phyloP scores from a whole-genome alignment of 2,888 invertebrate genomes.

The Chrysotoxum bicinctum region DNA sequence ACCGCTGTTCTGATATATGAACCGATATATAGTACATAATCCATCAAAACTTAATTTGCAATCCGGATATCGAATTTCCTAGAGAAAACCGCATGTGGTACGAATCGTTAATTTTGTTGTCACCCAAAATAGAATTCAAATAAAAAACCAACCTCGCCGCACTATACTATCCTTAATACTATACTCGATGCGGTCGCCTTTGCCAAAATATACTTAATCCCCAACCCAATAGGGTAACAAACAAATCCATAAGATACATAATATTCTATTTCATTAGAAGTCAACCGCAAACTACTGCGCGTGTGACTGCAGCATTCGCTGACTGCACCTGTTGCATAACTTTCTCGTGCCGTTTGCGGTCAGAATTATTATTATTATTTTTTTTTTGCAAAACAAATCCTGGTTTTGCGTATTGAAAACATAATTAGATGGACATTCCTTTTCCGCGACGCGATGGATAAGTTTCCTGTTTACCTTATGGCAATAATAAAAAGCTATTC shows the following conservation, averaged over 20 bases:
- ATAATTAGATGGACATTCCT: constrained; percentile 70
- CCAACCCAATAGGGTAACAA: constrained; percentile 5
- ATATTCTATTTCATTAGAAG: constrained; percentile 56
- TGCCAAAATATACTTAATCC: constrained; percentile 37
- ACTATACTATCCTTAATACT: constrained; percentile 7
- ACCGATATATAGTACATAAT: not conserved
- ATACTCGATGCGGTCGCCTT: constrained; percentile 22
- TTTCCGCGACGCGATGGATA: constrained; percentile 43
- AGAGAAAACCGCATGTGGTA: constrained; percentile 18
- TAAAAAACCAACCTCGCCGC: not conserved
- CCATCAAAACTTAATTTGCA: constrained; percentile 17
- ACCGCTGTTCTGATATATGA: not conserved
- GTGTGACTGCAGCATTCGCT: constrained; percentile 29
- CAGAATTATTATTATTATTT: not conserved
- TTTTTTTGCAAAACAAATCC: constrained; percentile 36
- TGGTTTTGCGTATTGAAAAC: constrained; percentile 48
- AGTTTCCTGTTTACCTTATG: constrained; percentile 64
- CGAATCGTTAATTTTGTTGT: constrained; percentile 46
- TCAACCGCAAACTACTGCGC: constrained; percentile 40
- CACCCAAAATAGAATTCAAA: constrained; percentile 41
- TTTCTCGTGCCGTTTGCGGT: constrained; percentile 62
- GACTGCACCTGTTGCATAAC: constrained; percentile 70
- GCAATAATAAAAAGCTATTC: constrained; percentile 18
- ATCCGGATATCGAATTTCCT: constrained; percentile 34
- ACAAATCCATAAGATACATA: constrained; percentile 5